Base-by-base conservation (phyloP, 2,888 invertebrate genomes). In the Spilarctia lutea region DNA sequence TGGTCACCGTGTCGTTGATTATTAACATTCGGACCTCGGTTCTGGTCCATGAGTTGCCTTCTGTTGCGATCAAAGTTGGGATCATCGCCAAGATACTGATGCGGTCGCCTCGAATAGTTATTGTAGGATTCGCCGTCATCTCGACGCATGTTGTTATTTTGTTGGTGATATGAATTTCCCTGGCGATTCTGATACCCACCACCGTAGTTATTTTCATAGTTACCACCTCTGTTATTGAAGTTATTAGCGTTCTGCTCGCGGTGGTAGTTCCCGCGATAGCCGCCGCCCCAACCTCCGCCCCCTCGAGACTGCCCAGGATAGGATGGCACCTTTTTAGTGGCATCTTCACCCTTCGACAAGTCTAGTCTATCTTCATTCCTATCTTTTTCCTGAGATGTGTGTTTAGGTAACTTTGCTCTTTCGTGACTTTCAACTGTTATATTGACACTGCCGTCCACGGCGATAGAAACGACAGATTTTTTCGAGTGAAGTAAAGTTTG, bases 401-500 rank as follows among this genome's bases (percentile, higher is more conserved):
- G 72, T 42, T 69, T 77, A 18, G 74, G 73, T 33, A 56, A 16
- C 42, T 56, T 71, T 16, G 68, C 66, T 11, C 66, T 79, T 45
- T 76, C 77, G 27, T 80, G 78, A 20, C 84, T 88, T 56, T 90
- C 90, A 52, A 94, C 85, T 78, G 95, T 94, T 18, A 97, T 95
- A 76, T 96, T 92, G 1, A 98, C 88, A 33, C 96, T 96, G 1
- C 98, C 98, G 84, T 97, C 97, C 4, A 96, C 96, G 66, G 96
- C 96, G 0, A 97, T 85, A 0, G 96, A 96, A 13, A 97, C 94
- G 6, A 96, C 91, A 39, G 96, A 94, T 69, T 96, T 96, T 78
- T 96, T 97, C 11, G 97, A 97, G 88, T 97, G 97, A 92, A 98
- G 96, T 76, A 97, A 94, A 71, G 97, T 96, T 90, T 98, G 98